phyloP scores from a whole-genome alignment of 92 coral and sea anemone genomes.

The Scolanthus callimorphus region DNA sequence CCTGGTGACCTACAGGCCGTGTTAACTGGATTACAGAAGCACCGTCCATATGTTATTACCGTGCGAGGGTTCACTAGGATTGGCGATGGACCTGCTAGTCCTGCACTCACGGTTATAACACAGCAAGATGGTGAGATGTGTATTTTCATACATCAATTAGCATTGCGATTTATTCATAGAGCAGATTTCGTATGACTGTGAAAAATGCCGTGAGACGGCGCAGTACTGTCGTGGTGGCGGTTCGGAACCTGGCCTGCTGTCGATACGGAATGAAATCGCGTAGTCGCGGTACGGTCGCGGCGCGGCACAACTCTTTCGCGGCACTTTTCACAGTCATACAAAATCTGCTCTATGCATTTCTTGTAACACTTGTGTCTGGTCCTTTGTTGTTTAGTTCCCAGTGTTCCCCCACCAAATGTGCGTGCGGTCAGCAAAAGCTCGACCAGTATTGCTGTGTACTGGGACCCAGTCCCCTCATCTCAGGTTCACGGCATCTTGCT shows the following conservation, averaged over 20 bases:
- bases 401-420: slow-evolving; percentile 4
- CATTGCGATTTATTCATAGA: no score
- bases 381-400: slow-evolving; percentile 8
- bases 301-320: no score
- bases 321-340: no score
- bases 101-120: neutral
- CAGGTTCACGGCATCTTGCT: slow-evolving; percentile 3
- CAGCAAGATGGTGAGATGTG: neutral
- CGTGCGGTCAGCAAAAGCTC: neutral
- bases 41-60: neutral
- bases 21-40: neutral
- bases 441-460: slow-evolving; percentile 4
- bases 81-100: neutral
- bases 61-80: neutral
- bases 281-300: no score
- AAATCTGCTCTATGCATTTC: no score
- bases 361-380: neutral
- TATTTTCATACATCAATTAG: no score
- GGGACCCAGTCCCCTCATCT: slow-evolving; percentile 3
- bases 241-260: no score
- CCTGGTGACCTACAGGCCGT: neutral
- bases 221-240: no score
- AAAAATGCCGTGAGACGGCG: no score
- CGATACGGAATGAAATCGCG: no score
- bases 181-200: no score